A percentile compares a stretch with the other conserved stretches of the same genome.
Conservation (phyloP, 2,797 vertebrate species). For the Prionace glauca region DNA sequence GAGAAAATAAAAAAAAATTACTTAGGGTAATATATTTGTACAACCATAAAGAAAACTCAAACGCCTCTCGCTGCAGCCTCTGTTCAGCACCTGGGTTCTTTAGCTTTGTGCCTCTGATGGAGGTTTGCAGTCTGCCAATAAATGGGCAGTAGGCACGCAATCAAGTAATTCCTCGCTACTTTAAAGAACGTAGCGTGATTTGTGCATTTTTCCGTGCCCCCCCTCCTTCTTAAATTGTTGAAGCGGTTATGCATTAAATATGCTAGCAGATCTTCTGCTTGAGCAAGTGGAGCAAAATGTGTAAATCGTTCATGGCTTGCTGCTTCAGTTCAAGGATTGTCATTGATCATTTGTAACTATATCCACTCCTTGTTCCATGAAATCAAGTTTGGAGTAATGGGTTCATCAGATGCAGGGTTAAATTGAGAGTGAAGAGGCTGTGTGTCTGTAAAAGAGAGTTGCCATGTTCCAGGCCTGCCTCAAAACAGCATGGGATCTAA, state of each 20-base stretch:
- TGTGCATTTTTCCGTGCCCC: slow-evolving; percentile 54
- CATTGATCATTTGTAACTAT: slow-evolving; percentile 98
- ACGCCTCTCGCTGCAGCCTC: slow-evolving; percentile 39
- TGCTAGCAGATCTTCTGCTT: slow-evolving; percentile 80
- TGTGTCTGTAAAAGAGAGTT: slow-evolving; percentile 75
- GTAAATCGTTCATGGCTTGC: slow-evolving; percentile 97
- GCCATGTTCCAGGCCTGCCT: slow-evolving; percentile 77
- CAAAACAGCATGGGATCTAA: slow-evolving; percentile 82
- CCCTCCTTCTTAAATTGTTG: slow-evolving; percentile 59
- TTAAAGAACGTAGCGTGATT: slow-evolving; percentile 67
- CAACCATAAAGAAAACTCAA: slow-evolving; percentile 47
- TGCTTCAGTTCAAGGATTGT: slow-evolving; percentile 82
- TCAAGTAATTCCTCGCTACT: slow-evolving; percentile 52
- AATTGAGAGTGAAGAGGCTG: slow-evolving; percentile 94
- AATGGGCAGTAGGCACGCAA: slow-evolving; percentile 47
- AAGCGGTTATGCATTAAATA: slow-evolving; percentile 91
- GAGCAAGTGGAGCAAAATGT: slow-evolving; percentile 91
- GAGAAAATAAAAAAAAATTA: slow-evolving; percentile 43
- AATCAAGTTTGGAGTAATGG: slow-evolving; percentile 86
- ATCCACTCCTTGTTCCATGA: slow-evolving; percentile 97
- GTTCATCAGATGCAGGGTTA: slow-evolving; percentile 90
- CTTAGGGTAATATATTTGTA: slow-evolving; percentile 48
- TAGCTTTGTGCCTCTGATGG: slow-evolving; percentile 50
- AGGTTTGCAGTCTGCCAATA: slow-evolving; percentile 43
- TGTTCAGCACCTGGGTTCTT: slow-evolving; percentile 49